Evolutionary conservation across 1,140 invertebrate species (phyloP), one percentile per base, ranked within the genome.

Genomic region (Drosophila lini): DNA sequence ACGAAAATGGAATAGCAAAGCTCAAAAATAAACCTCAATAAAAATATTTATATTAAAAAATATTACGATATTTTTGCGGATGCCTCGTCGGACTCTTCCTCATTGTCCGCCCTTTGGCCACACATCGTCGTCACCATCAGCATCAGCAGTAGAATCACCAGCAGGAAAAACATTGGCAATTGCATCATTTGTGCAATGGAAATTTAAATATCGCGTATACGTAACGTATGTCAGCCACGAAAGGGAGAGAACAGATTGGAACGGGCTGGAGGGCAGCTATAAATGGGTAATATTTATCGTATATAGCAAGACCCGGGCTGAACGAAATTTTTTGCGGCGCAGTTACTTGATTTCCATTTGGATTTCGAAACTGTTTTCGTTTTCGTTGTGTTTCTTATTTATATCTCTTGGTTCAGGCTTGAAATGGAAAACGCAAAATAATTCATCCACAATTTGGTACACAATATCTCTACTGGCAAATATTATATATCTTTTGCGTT

Each of bases 311-410:
- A 70, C 53, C 52, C 77, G 48, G 47, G 55, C 65, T 60, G 77
- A 38, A 59, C 76, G 59, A 63, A 63, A 69, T 16, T 41, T 69
- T 65, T 59, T 68, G 58, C 82, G 82, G 53, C 81, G 81, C 81
- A 85, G 82, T 85, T 86, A 85, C 78, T 85, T 59, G 78, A 81
- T 85, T 86, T 86, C 69, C 69, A 86, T 85, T 80, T 74, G 45
- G 50, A 64, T 82, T 82, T 78, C 64, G 31, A 78, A 81, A 81
- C 32, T 58, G 64, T 68, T 65, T 62, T 67, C 28, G 62, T 52
- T 44, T 44, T 68, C 16, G 53, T 34, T 67, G 28, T 32, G 5
- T 34, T 52, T 67, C 41, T 53, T 69, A 77, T 57, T 53, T 80
- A 80, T 81, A 44, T 68, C 50, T 40, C 42, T 58, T 63, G 64